Conservation (phyloP, 2,113 vertebrate species). For the Myanophis thanlyinensis region DNA sequence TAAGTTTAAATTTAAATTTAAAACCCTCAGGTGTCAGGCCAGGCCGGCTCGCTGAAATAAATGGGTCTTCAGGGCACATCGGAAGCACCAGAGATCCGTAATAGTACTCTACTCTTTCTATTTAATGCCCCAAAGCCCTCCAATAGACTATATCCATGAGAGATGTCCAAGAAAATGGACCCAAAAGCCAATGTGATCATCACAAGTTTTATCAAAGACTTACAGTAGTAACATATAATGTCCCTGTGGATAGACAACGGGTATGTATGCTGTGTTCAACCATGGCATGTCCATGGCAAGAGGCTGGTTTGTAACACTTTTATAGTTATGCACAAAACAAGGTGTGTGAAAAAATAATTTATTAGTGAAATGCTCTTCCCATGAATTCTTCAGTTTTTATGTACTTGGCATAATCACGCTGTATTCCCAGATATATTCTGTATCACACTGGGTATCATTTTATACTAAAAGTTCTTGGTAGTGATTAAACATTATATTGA, state of each 20-base stretch:
- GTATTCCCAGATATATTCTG: not conserved
- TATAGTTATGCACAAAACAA: not conserved
- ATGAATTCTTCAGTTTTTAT: not conserved
- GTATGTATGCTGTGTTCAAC: not conserved
- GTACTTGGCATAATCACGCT: not conserved
- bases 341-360: not conserved
- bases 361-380: not conserved
- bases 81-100: too few relatives aligned
- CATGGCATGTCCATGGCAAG: not conserved
- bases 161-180: not conserved
- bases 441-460: not conserved
- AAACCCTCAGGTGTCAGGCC: too few relatives aligned
- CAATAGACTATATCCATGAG: not conserved
- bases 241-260: not conserved
- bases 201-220: not conserved
- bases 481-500: not conserved
- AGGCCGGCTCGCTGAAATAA: too few relatives aligned
- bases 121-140: not conserved
- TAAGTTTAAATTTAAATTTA: too few relatives aligned
- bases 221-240: not conserved
- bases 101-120: not conserved
- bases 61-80: too few relatives aligned
- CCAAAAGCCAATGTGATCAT: not conserved
- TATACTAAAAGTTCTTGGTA: not conserved
- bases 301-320: not conserved